phyloP scores from a whole-genome alignment of 2,888 invertebrate species.

The Heteropelma amictum region DNA sequence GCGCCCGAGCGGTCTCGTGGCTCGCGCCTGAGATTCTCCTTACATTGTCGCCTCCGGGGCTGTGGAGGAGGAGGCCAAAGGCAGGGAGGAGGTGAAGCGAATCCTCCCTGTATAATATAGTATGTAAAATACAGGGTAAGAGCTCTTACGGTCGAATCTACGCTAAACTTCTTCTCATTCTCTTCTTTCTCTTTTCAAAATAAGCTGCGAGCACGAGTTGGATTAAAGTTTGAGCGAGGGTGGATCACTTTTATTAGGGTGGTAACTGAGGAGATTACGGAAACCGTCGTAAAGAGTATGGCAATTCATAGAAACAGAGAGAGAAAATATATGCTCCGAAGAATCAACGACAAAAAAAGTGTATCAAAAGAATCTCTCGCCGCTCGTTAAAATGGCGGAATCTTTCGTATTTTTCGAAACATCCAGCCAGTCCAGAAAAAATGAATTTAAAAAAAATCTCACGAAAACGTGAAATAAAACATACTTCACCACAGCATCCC shows the following conservation, averaged over 20 bases:
- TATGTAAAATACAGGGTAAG: conserved; percentile 19
- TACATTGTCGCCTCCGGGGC: conserved; percentile 68
- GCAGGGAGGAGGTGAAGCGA: conserved; percentile 34
- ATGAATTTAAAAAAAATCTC: too few species aligned
- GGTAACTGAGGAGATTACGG: neutral
- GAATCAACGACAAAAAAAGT: too few species aligned
- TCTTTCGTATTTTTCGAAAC: too few species aligned
- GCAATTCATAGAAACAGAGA: neutral
- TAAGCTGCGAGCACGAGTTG: neutral
- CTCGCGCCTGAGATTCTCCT: conserved; percentile 40
- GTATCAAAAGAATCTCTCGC: too few species aligned
- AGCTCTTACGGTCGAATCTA: neutral
- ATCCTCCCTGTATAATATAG: conserved; percentile 18
- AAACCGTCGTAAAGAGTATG: neutral
- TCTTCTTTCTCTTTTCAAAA: neutral
- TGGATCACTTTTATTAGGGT: conserved; percentile 5
- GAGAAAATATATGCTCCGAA: too few species aligned
- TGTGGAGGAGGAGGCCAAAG: too few species aligned
- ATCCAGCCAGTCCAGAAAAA: too few species aligned
- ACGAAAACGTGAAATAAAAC: neutral
- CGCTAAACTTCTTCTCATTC: neutral
- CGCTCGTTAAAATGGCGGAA: too few species aligned
- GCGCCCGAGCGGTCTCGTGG: conserved; percentile 60
- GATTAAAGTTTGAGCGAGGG: conserved; percentile 12
- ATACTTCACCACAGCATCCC: neutral